Base-by-base conservation (phyloP, 2,113 vertebrate species). In the Podarcis cretensis region DNA sequence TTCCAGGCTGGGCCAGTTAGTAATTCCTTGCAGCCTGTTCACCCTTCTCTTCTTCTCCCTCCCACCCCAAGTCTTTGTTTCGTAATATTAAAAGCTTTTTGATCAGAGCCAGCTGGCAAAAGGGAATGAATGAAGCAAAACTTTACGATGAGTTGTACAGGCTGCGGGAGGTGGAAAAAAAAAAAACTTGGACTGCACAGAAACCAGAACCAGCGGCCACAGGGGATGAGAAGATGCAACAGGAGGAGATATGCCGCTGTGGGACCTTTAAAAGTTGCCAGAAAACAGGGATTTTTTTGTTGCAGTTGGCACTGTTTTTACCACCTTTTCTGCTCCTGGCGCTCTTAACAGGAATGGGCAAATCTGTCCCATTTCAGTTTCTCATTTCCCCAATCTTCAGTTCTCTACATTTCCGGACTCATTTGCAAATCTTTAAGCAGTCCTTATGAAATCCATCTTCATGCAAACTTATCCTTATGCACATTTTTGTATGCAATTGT, bases 1-100 rank as follows among this genome's bases (percentile, higher is more conserved):
- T 23, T 54, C 3, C 0, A 86, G n/a, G 9, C 54, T 18, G 4
- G n/a, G 40, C 18, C 76, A 12, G 13, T 16, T 14, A 1, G 1
- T 37, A 35, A 75, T 57, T 63, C 25, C 35, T 63, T 8, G 73
- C 48, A 54, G 48, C 8, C 12, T 40, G 12, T 27, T 10, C 3
- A 6, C 35, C 59, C 23, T 40, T 30, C 35, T 30, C 21, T 37
- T 23, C 25, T 40, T 73, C 14, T 4, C n/a, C 12, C 27, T 9
- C 35, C 37, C 3, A 5, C 3, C 1, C 9, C 37, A 48, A n/a
- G 25, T 13, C 63, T 43, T 43, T 83, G 3, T 23, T 25, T 14
- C 63, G 8, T 25, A 43, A 27, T 43, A 40, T 27, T 27, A 14
- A 78, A 54, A 27, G 43, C 43, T 7, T 23, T 30, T 75, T 37